A percentile compares a stretch with the other conserved stretches of the same genome.
phyloP scores from a whole-genome alignment of 1,140 invertebrate species.

The Trichonephila inaurata region DNA sequence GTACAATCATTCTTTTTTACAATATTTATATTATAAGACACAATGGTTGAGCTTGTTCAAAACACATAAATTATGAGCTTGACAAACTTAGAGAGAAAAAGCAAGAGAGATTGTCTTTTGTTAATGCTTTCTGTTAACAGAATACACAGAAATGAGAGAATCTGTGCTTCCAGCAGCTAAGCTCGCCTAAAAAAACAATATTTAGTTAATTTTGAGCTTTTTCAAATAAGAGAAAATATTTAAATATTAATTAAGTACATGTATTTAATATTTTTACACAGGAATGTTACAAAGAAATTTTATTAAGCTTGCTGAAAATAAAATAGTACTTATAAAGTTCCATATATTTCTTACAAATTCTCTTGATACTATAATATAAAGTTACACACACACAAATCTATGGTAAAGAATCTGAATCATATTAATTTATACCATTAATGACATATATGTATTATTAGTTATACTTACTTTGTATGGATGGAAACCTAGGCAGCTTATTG shows the following conservation, averaged over 20 bases:
- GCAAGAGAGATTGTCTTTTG: conserved; percentile 48
- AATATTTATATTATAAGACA: conserved; percentile 48
- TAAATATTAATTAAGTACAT: not conserved
- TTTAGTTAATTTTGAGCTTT: not conserved
- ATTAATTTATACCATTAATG: not conserved
- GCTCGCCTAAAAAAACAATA: conserved; percentile 79
- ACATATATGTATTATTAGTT: too few relatives aligned
- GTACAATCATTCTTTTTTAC: conserved; percentile 38
- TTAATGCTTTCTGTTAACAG: conserved; percentile 76
- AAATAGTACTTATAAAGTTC: not conserved
- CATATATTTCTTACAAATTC: too few relatives aligned
- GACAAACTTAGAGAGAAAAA: conserved; percentile 15
- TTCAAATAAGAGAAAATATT: not conserved
- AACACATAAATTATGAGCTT: conserved; percentile 21
- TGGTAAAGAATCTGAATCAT: too few relatives aligned
- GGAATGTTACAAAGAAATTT: not conserved
- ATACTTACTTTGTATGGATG: conserved; percentile 88
- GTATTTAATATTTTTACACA: too few relatives aligned
- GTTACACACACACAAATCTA: too few relatives aligned
- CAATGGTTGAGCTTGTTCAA: conserved; percentile 45
- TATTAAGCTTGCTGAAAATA: not conserved
- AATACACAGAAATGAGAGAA: conserved; percentile 88
- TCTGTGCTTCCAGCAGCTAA: conserved; percentile 90
- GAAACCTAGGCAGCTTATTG: conserved; percentile 92
- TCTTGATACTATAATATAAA: too few relatives aligned